Conservation (phyloP, 2,888 invertebrate species). For the Patella pellucida region DNA sequence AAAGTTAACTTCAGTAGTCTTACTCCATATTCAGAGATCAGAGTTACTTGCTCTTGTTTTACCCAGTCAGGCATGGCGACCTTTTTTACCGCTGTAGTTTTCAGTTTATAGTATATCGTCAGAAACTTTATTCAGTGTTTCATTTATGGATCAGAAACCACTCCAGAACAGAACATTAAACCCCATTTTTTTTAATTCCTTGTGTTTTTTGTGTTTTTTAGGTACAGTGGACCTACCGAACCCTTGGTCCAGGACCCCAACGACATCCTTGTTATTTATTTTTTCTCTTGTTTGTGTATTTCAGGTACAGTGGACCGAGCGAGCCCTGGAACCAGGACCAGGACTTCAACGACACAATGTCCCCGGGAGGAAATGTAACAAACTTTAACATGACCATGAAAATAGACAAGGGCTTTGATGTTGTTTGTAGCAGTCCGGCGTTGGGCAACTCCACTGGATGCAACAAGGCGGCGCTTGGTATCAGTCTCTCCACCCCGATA, state of each 20-base stretch:
- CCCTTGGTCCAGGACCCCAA: background rate
- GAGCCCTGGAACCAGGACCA: background rate
- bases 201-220: background rate
- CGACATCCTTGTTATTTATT: too few relatives aligned
- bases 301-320: background rate
- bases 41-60: too few relatives aligned
- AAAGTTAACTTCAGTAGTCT: too few relatives aligned
- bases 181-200: background rate
- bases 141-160: too few relatives aligned
- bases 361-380: background rate
- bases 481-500: conserved; percentile 56
- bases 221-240: background rate
- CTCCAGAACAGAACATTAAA: too few relatives aligned
- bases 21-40: too few relatives aligned
- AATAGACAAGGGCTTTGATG: conserved; percentile 34
- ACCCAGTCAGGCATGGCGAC: too few relatives aligned
- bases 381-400: background rate
- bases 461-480: conserved; percentile 43
- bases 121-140: too few relatives aligned
- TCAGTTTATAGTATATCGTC: too few relatives aligned
- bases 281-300: background rate
- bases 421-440: conserved; percentile 32
- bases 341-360: background rate
- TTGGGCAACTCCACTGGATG: conserved; percentile 35
- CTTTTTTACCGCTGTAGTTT: too few relatives aligned